These are phyloP conservation scores for Candoia aspera DNA, from an alignment of 2,113 vertebrate genomes.

Conservation along the genomic window DNA sequence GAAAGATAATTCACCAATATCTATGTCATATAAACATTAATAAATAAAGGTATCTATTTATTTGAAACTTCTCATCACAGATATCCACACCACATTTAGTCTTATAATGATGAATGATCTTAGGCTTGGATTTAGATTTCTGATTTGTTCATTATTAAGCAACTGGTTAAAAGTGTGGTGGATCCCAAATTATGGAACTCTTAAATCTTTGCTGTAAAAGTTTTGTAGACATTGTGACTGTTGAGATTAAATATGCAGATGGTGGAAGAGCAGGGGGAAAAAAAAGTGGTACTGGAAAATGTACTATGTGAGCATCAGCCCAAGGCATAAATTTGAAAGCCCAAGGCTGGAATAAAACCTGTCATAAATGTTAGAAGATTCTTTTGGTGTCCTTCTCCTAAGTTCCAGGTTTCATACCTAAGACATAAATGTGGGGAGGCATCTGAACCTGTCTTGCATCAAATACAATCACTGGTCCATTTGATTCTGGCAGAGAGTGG, in stretches of 20 bases:
- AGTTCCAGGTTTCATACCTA: neutral
- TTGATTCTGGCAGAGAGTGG: too few relatives aligned
- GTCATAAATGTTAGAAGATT: neutral
- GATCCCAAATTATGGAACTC: neutral
- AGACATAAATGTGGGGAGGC: neutral
- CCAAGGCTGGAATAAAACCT: neutral
- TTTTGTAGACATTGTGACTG: neutral
- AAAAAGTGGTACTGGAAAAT: neutral
- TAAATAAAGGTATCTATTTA: neutral
- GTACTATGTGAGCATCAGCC: neutral
- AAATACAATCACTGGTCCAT: neutral
- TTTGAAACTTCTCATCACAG: neutral
- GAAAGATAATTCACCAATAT: too few relatives aligned
- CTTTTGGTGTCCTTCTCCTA: too few relatives aligned
- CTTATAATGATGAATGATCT: neutral
- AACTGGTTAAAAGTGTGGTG: neutral
- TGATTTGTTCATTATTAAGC: neutral
- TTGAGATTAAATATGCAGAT: neutral
- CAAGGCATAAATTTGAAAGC: neutral
- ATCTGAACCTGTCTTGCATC: neutral
- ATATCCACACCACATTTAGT: neutral
- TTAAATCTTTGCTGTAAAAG: neutral
- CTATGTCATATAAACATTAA: neutral
- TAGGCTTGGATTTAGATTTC: neutral
- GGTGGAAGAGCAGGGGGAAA: neutral